Conservation (phyloP, 2,797 vertebrate species). For the Coregonus sp. region DNA sequence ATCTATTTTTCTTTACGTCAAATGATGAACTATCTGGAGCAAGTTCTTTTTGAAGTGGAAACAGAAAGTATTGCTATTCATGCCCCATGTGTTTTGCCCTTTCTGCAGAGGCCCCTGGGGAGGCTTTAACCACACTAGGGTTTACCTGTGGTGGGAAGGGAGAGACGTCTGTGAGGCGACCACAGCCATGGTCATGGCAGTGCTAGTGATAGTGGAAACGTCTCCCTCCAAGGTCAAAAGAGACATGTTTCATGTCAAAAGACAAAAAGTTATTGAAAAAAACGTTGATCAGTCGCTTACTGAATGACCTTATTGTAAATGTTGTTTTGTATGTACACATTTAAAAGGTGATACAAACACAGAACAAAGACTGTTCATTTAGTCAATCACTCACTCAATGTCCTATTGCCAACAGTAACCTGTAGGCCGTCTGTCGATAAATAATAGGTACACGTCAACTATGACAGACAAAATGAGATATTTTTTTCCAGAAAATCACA, state of each 20-base stretch:
- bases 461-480: no score
- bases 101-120: not conserved
- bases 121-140: not conserved
- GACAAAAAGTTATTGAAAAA: not conserved
- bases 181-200: constrained; percentile 27
- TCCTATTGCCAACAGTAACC: not conserved
- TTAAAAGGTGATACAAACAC: not conserved
- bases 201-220: not conserved
- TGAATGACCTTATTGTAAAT: not conserved
- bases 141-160: constrained; percentile 21
- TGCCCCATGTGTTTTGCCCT: not conserved
- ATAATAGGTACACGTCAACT: no score
- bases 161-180: constrained; percentile 25
- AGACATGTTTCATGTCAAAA: not conserved
- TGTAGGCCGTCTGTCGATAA: not conserved
- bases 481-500: no score
- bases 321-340: not conserved
- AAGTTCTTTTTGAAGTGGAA: not conserved
- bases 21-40: no score
- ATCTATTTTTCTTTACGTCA: no score
- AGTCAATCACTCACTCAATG: not conserved
- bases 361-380: not conserved
- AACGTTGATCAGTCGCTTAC: not conserved
- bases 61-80: not conserved
- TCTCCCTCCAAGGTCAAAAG: not conserved